Evolutionary conservation across 2,113 vertebrate species (phyloP).

Genomic region (Eulemur macaco): DNA sequence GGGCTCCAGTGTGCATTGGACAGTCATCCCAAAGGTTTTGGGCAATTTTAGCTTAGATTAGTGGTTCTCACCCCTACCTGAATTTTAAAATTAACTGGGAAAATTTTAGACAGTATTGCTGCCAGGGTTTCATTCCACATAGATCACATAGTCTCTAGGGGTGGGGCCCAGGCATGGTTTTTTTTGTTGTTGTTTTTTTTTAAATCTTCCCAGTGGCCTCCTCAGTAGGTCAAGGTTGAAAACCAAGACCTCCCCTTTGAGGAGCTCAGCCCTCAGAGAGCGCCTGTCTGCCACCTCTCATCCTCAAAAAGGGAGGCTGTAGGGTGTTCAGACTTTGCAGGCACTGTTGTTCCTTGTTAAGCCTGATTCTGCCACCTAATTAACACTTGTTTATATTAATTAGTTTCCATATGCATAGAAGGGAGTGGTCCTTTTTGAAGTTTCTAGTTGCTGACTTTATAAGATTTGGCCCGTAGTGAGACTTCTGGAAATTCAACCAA

Average conservation of each 20-base stretch:
- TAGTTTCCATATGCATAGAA: conserved; percentile 47
- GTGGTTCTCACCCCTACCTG: background rate
- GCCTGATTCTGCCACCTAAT: conserved; percentile 54
- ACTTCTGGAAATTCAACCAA: conserved; percentile 47
- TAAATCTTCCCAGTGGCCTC: background rate
- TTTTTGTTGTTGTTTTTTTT: background rate
- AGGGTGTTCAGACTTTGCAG: background rate
- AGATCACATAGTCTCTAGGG: background rate
- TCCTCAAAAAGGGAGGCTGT: background rate
- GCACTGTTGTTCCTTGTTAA: conserved; percentile 23
- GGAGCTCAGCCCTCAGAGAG: background rate
- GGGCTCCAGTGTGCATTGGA: background rate
- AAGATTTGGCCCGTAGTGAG: conserved; percentile 41
- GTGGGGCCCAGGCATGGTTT: background rate
- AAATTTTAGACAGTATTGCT: conserved; percentile 1
- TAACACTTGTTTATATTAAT: conserved; percentile 68
- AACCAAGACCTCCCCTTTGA: background rate
- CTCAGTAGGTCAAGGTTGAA: background rate
- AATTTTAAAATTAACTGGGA: conserved; percentile 16
- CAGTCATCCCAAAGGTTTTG: background rate
- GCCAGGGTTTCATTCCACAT: background rate
- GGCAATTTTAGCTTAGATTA: background rate
- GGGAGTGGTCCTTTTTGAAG: conserved; percentile 67
- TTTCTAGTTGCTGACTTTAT: conserved; percentile 53
- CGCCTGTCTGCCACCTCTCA: background rate